A percentile compares a stretch with the other conserved stretches of the same genome.
Conservation (phyloP, 2,797 vertebrate species). For the Lutjanus campechanus region DNA sequence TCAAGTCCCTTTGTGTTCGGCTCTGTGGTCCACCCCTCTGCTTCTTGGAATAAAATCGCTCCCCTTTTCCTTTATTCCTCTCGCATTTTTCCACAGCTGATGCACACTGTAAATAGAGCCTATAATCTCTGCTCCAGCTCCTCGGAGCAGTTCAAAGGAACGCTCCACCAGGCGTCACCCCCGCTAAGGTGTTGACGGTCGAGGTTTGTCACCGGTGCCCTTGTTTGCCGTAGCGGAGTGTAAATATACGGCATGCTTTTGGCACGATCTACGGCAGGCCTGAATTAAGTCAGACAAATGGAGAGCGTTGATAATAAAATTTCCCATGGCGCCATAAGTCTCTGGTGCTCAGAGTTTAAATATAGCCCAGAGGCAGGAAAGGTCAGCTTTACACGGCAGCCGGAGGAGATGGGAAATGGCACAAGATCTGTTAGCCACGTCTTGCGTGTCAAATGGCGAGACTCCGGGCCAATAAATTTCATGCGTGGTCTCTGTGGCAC, state of each 20-base stretch:
- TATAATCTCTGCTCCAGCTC: conserved; percentile 29
- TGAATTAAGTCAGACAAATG: conserved; percentile 82
- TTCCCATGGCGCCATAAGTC: conserved; percentile 73
- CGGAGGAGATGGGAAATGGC: conserved; percentile 72
- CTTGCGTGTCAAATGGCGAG: conserved; percentile 71
- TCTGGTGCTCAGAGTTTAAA: conserved; percentile 78
- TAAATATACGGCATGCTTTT: conserved; percentile 66
- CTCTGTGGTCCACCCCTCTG: conserved; percentile 46
- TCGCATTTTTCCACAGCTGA: conserved; percentile 33
- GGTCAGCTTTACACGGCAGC: conserved; percentile 74
- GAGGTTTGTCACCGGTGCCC: conserved; percentile 59
- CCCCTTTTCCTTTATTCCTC: conserved; percentile 17
- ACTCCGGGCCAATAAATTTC: conserved; percentile 71
- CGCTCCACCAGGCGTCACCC: conserved; percentile 32
- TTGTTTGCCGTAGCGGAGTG: conserved; percentile 67
- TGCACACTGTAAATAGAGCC: conserved; percentile 54
- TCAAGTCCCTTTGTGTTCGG: conserved; percentile 66
- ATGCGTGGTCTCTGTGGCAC: conserved; percentile 59
- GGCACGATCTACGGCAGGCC: conserved; percentile 56
- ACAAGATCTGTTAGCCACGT: conserved; percentile 73
- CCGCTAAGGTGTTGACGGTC: conserved; percentile 45
- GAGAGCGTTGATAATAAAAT: conserved; percentile 79
- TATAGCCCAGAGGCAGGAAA: conserved; percentile 81
- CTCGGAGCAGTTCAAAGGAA: conserved; percentile 47
- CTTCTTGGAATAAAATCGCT: conserved; percentile 45